Percentiles rank a stretch among this genome's conserved stretches.
These are phyloP conservation scores for Edolisoma coerulescens DNA, from an alignment of 2,113 vertebrate species.

Conservation along the genomic window DNA sequence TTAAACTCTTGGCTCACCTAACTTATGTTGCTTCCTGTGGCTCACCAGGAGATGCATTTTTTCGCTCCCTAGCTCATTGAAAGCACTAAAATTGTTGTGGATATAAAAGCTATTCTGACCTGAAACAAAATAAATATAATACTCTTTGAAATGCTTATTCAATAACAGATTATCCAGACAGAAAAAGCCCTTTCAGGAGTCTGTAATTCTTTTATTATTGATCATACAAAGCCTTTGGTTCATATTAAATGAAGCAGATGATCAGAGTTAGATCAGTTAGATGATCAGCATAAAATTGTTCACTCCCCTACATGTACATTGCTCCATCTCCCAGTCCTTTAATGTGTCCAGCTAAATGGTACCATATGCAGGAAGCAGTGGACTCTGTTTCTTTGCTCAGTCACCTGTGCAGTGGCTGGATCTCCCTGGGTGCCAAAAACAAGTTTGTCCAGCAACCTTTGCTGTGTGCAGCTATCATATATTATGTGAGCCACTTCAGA, in stretches of 20 bases:
- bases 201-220: not conserved
- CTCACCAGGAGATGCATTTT: not conserved
- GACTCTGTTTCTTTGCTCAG: not conserved
- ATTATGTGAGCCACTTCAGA: not conserved
- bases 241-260: not conserved
- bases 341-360: not conserved
- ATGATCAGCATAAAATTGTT: not conserved
- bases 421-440: not conserved
- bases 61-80: not conserved
- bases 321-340: not conserved
- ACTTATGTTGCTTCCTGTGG: not conserved
- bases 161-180: not conserved
- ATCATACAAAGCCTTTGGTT: not conserved
- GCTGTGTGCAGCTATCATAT: not conserved
- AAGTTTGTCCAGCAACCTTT: not conserved
- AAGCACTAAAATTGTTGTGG: not conserved
- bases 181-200: not conserved
- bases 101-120: not conserved
- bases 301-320: not conserved
- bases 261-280: too few species aligned
- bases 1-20: not conserved
- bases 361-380: not conserved
- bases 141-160: not conserved
- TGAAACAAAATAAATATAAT: not conserved
- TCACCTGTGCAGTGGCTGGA: not conserved